These are phyloP conservation scores for Chaetogeoica ovagalla DNA, from an alignment of 2,888 invertebrate species.

Conservation along the genomic window DNA sequence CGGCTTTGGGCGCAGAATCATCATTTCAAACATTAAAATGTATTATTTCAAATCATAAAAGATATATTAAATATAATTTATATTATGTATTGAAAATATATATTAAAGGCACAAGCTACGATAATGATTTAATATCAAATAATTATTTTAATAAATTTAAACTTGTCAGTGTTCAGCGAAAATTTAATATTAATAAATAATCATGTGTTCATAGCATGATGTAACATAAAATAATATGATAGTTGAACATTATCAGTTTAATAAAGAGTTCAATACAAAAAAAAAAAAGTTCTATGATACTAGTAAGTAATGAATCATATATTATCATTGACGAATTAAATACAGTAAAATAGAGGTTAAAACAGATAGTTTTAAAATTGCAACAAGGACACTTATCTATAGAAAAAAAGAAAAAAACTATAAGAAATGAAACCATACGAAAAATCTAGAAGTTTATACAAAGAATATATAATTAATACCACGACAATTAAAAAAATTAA, in stretches of 20 bases:
- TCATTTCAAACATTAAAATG: too few species aligned
- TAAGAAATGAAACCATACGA: not conserved
- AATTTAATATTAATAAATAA: conserved; percentile 31
- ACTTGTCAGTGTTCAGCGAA: not conserved
- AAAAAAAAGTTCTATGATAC: conserved; percentile 12
- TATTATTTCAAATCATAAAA: too few species aligned
- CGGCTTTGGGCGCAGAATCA: not conserved
- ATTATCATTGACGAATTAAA: conserved; percentile 26
- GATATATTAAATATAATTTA: too few species aligned
- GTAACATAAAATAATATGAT: conserved; percentile 16
- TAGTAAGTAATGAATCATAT: conserved; percentile 13
- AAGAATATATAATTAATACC: not conserved
- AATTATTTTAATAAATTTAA: not conserved
- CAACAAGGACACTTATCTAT: conserved; percentile 4
- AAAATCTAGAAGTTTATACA: not conserved
- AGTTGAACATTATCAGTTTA: not conserved
- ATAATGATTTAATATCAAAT: not conserved
- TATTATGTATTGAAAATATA: not conserved
- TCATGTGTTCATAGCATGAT: conserved; percentile 32
- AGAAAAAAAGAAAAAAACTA: not conserved
- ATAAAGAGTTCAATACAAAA: not conserved
- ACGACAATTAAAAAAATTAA: not conserved
- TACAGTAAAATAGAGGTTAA: conserved; percentile 25
- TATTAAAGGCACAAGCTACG: not conserved
- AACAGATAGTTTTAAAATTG: conserved; percentile 20